Conservation (phyloP, 2,113 vertebrate species). For the Otis tarda region DNA sequence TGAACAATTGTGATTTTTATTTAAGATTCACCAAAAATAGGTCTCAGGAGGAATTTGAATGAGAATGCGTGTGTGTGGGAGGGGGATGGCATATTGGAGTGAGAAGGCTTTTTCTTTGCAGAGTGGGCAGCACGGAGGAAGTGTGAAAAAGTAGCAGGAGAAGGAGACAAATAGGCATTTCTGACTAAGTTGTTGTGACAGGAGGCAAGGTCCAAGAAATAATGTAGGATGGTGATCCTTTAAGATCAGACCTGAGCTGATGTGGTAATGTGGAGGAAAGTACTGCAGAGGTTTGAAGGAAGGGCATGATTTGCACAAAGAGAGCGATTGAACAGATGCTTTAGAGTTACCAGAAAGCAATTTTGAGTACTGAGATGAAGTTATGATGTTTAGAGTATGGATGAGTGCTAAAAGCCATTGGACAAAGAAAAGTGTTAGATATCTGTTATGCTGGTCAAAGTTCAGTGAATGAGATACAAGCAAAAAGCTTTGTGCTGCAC, state of each 20-base stretch:
- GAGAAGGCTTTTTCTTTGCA: conserved; percentile 1
- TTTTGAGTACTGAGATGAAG: background rate
- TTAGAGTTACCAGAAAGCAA: background rate
- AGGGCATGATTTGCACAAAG: background rate
- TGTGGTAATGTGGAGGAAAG: background rate
- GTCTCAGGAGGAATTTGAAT: conserved; percentile 33
- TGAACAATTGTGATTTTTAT: conserved; percentile 9
- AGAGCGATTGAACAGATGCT: background rate
- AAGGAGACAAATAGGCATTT: conserved; percentile 27
- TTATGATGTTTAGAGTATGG: background rate
- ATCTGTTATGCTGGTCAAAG: background rate
- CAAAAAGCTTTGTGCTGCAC: accelerated
- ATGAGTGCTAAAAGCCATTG: background rate
- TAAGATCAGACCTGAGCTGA: background rate
- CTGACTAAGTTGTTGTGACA: conserved; percentile 49
- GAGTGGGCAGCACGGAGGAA: conserved; percentile 48
- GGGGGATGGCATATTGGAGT: conserved; percentile 24
- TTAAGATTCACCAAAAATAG: background rate
- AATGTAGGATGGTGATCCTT: background rate
- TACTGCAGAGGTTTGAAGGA: background rate
- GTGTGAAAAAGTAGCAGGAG: conserved; percentile 45
- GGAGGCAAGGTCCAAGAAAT: conserved; percentile 12
- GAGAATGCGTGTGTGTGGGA: background rate
- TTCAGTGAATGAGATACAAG: background rate
- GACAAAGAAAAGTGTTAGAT: background rate